Percentiles rank a stretch among this genome's conserved stretches.
Conservation (phyloP, 2,888 invertebrate species). For the Clostera curtula region DNA sequence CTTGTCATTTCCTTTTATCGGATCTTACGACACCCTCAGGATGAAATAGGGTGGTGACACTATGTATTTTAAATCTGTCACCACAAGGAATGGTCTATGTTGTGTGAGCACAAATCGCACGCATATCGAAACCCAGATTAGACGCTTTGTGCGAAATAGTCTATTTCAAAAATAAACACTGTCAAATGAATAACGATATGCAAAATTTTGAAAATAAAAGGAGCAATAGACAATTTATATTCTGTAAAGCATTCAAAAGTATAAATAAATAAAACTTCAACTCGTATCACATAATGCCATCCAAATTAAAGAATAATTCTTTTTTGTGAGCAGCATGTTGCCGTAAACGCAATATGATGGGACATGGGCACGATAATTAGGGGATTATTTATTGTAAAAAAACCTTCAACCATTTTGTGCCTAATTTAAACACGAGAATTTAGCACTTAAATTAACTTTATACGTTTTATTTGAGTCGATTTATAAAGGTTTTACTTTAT, state of each 20-base stretch:
- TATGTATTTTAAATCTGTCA: too few species aligned
- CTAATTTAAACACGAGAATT: conserved; percentile 45
- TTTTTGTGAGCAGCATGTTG: conserved; percentile 44
- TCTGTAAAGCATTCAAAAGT: neutral
- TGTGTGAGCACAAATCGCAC: too few species aligned
- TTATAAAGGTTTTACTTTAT: conserved; percentile 15
- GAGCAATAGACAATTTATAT: too few species aligned
- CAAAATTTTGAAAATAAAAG: too few species aligned
- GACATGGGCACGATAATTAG: conserved; percentile 35
- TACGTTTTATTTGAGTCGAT: conserved; percentile 27
- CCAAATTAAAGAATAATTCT: conserved; percentile 40
- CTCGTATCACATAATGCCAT: conserved; percentile 21
- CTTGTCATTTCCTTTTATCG: too few species aligned
- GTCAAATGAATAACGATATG: too few species aligned
- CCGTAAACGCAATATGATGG: conserved; percentile 47
- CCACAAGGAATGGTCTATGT: too few species aligned
- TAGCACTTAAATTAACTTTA: conserved; percentile 35
- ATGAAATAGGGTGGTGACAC: too few species aligned
- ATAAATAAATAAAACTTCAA: neutral
- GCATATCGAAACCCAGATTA: too few species aligned
- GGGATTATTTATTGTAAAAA: conserved; percentile 43
- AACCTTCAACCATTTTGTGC: conserved; percentile 35
- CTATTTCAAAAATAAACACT: too few species aligned
- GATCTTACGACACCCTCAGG: too few species aligned
- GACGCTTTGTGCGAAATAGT: too few species aligned